These are phyloP conservation scores for Drosophila pruinosa DNA, from an alignment of 1,140 invertebrate species.

Conservation along the genomic window DNA sequence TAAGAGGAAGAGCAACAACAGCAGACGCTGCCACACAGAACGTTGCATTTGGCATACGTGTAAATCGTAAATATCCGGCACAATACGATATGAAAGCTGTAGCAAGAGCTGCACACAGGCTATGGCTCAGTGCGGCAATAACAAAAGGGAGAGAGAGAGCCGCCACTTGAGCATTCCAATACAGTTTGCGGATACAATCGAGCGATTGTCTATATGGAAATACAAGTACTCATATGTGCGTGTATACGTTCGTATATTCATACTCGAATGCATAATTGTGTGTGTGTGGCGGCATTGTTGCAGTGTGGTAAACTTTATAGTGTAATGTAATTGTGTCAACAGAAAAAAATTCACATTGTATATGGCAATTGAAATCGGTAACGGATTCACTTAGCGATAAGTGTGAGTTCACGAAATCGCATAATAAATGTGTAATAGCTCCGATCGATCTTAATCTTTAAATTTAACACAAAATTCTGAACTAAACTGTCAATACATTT, in stretches of 20 bases:
- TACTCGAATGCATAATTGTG: not conserved
- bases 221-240: not conserved
- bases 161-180: conserved; percentile 10
- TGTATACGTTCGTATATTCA: not conserved
- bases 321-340: conserved; percentile 27
- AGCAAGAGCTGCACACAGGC: conserved; percentile 18
- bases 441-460: not conserved
- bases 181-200: conserved; percentile 7
- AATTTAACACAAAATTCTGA: conserved; percentile 1
- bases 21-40: conserved; percentile 39
- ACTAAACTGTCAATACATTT: too few relatives aligned
- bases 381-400: conserved; percentile 34
- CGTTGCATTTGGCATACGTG: conserved; percentile 73
- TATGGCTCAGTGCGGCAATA: conserved; percentile 12
- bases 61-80: conserved; percentile 76
- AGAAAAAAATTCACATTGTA: conserved; percentile 37
- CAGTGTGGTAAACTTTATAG: conserved; percentile 23
- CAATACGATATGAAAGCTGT: conserved; percentile 60
- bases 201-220: conserved; percentile 7
- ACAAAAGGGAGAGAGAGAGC: conserved; percentile 15
- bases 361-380: conserved; percentile 16
- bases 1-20: conserved; percentile 8
- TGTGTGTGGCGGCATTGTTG: not conserved
- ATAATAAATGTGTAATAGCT: not conserved
- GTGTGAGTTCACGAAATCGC: not conserved